Base-by-base conservation (phyloP, 2,888 invertebrate species). In the Phengaris arion region DNA sequence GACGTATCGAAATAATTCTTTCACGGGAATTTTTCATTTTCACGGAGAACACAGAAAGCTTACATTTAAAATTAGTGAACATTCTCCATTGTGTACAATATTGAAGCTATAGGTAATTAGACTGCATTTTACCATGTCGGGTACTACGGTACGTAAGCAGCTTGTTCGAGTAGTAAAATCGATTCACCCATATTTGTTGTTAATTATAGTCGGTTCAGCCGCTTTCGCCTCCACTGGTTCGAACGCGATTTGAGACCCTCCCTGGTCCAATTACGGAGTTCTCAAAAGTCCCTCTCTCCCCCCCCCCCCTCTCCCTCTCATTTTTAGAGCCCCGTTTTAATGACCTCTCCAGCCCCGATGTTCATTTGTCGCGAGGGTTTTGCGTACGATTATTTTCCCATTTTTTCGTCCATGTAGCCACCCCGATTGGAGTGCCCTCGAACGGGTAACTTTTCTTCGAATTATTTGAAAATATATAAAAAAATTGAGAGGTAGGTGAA, bases 121-220 rank as follows among this genome's bases (percentile, higher is more conserved):
- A 10, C 22, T 5, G 22, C 45, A 59, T 59, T 59, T 64, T 64
- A 35, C 64, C 64, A 64, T 35, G 64, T 64, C 64, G 64, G 12
- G 22, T 8, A 64, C 10, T 35, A 45, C n/a, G n/a, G n/a, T n/a
- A n/a, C 9, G 64, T 45, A 64, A 64, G 35, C 64, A 35, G 35
- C 35, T 64, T 35, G 86, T 86, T 83, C 35, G 83, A 79, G 80
- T 80, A 77, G 78, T 79, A 89, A 89, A 90, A 92, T 92, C 93
- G 92, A 93, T 93, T 91, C 88, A 89, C 91, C 91, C 93, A 93
- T 91, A 93, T 93, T 93, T 93, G 93, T 92, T 92, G 92, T 93
- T 93, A 93, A 93, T 93, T 93, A 93, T 92, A 87, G 89, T 87
- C 90, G 90, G 90, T 89, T 89, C 89, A 90, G 89, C 89, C 90